These are phyloP conservation scores for Xiphophorus maculatus DNA, from an alignment of 2,113 vertebrate species.

Conservation along the genomic window DNA sequence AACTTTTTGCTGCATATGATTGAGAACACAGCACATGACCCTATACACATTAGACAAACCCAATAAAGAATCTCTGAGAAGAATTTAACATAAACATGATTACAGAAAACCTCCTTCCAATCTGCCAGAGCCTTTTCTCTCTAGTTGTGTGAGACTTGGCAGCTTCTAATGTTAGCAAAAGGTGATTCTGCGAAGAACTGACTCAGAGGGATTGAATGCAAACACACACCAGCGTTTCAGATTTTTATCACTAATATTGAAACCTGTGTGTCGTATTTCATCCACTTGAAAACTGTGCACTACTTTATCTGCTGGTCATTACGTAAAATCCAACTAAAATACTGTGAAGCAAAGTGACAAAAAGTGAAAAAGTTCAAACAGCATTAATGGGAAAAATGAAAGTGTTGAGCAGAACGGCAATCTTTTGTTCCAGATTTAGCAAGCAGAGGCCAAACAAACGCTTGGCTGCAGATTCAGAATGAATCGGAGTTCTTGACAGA, in stretches of 20 bases:
- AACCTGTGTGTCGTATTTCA: no score
- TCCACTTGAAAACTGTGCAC: no score
- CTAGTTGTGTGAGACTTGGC: neutral
- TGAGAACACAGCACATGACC: neutral
- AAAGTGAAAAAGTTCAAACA: no score
- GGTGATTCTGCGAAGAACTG: neutral
- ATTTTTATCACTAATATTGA: neutral
- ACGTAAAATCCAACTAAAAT: no score
- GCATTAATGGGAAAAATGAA: no score
- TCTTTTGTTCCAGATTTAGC: conserved; percentile 1
- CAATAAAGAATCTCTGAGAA: neutral
- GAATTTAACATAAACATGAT: neutral
- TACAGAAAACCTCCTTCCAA: neutral
- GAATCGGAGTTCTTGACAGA: neutral
- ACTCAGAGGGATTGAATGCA: neutral
- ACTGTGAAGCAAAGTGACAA: no score
- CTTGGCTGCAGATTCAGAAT: no score
- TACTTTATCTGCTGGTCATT: no score
- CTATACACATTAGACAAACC: neutral
- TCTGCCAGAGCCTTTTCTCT: neutral
- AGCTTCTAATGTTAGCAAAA: neutral
- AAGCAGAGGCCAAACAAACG: neutral
- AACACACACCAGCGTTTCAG: no score
- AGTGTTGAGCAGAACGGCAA: no score
- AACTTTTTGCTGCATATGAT: neutral